Evolutionary conservation across 2,797 vertebrate species (phyloP), one percentile per base, ranked within the genome.

Genomic region (Jordanella pulchra): DNA sequence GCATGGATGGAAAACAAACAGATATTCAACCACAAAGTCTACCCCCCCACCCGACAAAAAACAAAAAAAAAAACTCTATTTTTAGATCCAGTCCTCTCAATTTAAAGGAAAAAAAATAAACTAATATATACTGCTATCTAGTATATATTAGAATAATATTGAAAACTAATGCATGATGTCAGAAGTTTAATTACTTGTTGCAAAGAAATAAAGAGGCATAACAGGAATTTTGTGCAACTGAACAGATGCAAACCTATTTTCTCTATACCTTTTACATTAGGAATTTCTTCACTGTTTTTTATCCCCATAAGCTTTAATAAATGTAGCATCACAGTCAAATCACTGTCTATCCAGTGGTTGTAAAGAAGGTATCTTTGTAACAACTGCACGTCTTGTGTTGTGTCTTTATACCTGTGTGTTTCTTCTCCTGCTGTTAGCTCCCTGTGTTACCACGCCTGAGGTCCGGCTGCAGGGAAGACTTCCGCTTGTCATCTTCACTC

Each of bases 401-500:
- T n/a, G 47, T 35, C 55, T 45, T 60, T 53, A 48, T 5, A 45
- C 35, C 25, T 47, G 60, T 54, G n/a, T 21, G 45, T 30, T 3
- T 14, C n/a, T 67, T 35, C 73, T 12, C 65, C 60, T 84, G 79
- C 85, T 83, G 76, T 89, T 86, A 91, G 90, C 69, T 88, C 78
- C 75, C 77, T 69, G 80, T 81, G 83, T 89, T 78, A 65, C 69
- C 67, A 42, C 1, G 66, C 90, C 84, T 71, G 65, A 74, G 83
- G 88, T 76, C 42, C 85, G 74, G 88, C 92, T 74, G 71, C 71
- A 79, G 78, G 87, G 80, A 77, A 81, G 70, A 84, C 80, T 85
- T 89, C 86, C 68, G n/a, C 90, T 76, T 91, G 89, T 91, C 89
- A 83, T 90, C 88, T 87, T 86, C 69, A 88, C 72, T 91, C 69